Percentiles rank a stretch among this genome's conserved stretches.
These are phyloP conservation scores for Pterostichus niger DNA, from an alignment of 2,888 invertebrate species.

Conservation along the genomic window DNA sequence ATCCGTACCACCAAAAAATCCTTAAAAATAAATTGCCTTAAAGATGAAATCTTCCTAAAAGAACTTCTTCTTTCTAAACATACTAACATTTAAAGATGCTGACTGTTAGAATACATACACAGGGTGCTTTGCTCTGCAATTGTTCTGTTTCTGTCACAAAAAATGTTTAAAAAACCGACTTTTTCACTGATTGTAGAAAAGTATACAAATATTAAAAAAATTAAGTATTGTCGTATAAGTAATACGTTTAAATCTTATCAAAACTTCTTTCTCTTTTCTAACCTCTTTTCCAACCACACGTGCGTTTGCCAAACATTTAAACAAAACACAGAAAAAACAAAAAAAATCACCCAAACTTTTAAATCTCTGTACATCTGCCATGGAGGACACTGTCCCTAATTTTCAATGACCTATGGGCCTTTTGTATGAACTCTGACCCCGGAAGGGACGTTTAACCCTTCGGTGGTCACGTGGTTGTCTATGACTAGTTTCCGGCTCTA, in stretches of 20 bases:
- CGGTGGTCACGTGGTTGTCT: neutral
- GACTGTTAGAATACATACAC: too few species aligned
- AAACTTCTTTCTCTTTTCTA: too few species aligned
- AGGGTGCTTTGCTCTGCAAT: too few species aligned
- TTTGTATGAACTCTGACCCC: conserved; percentile 35
- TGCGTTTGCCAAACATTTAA: neutral
- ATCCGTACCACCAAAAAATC: conserved; percentile 1
- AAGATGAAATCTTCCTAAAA: neutral
- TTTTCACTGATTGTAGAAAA: too few species aligned
- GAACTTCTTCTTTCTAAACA: too few species aligned
- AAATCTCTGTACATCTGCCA: conserved; percentile 70
- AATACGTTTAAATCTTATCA: too few species aligned
- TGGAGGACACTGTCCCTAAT: conserved; percentile 73
- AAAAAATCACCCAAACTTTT: conserved; percentile 55
- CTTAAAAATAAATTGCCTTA: conserved; percentile 36
- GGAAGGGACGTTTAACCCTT: conserved; percentile 18
- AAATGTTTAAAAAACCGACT: too few species aligned
- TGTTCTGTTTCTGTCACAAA: too few species aligned
- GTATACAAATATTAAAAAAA: too few species aligned
- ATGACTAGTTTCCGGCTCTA: neutral
- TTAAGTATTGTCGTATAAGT: too few species aligned
- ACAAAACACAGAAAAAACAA: conserved; percentile 9
- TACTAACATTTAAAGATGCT: too few species aligned
- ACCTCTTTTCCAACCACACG: too few species aligned
- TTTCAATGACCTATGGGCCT: conserved; percentile 23